Evolutionary conservation across 2,113 vertebrate species (phyloP).

Genomic region (Etheostoma spectabile): DNA sequence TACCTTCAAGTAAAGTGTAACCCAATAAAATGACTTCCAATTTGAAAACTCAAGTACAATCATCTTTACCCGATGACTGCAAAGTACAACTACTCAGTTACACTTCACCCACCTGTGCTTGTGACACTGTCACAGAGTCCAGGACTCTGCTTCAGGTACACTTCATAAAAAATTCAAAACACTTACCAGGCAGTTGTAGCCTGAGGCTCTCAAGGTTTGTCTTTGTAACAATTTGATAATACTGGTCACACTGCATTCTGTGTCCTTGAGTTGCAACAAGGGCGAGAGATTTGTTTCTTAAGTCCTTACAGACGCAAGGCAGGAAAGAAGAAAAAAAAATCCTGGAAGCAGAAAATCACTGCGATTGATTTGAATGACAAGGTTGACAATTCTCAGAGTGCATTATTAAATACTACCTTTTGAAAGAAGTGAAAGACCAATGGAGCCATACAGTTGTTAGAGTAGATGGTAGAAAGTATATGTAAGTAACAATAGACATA

Average conservation of each 20-base stretch:
- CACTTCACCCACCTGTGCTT: slow-evolving; percentile 26
- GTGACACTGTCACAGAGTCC: slow-evolving; percentile 55
- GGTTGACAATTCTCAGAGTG: slow-evolving; percentile 76
- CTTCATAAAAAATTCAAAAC: slow-evolving; percentile 80
- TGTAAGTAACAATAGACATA: slow-evolving; percentile 45
- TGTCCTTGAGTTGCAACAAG: slow-evolving; percentile 79
- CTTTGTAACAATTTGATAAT: slow-evolving; percentile 78
- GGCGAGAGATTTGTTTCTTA: slow-evolving; percentile 67
- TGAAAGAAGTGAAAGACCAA: slow-evolving; percentile 58
- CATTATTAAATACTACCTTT: slow-evolving; percentile 70
- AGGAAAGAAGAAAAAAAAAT: slow-evolving; percentile 22
- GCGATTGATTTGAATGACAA: slow-evolving; percentile 75
- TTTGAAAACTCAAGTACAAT: neutral
- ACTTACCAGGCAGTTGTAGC: slow-evolving; percentile 70
- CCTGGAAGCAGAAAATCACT: slow-evolving; percentile 46
- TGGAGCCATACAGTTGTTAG: slow-evolving; percentile 56
- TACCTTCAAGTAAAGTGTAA: too few species aligned
- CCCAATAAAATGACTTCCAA: neutral
- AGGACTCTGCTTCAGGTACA: slow-evolving; percentile 61
- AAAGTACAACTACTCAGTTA: slow-evolving; percentile 25
- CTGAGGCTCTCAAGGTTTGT: slow-evolving; percentile 79
- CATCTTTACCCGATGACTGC: neutral
- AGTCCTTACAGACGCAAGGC: slow-evolving; percentile 54
- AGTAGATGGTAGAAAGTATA: slow-evolving; percentile 35
- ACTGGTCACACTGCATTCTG: slow-evolving; percentile 73